Base-by-base conservation (phyloP, 53 echinoderm and acorn worm species). In the Stichopus horrens region DNA sequence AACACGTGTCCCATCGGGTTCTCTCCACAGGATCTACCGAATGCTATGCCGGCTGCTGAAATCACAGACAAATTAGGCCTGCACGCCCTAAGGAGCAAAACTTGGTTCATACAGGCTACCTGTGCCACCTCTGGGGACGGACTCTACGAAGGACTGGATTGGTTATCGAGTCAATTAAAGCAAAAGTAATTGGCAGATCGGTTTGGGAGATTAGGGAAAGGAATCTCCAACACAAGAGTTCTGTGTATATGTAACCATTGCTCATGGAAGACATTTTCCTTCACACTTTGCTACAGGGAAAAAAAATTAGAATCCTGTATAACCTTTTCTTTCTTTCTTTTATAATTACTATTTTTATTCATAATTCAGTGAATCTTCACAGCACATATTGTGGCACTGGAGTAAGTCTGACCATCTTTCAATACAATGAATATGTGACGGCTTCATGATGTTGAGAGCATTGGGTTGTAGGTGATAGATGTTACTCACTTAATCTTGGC, bases 101-200 rank as follows among this genome's bases (percentile, higher is more conserved):
- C 21, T 18, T 97, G 94, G 94, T 97, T 90, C 89, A 90, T 94
- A 89, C 97, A 97, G 86, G 90, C 95, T 14, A 95, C 96, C 10
- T 96, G 94, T 53, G 95, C 95, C 8, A 95, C 95, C 0, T 93
- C 92, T 20, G 97, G 97, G 4, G 95, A 95, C 75, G 97, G 97
- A 71, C 93, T 97, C 74, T 97, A 97, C 54, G 97, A 97, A 57
- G 97, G 97, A 66, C 87, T 97, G 7, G 95, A 97, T 63, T 97
- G 97, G 97, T 91, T 97, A 7, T 95, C 95, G 3, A 67, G 14
- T 14, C 77, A 93, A 53, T 89, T 96, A 16, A 93, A 96, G 71
- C 18, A 71, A n/a, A 71, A 71, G 19, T 71, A 71, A 20, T 71
- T 18, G 71, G 71, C 7, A 20, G 19, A 18, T 16, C 6, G 71